Conservation (phyloP, 37 sponge, comb jelly and placozoan species). For the Ephydatia muelleri region DNA sequence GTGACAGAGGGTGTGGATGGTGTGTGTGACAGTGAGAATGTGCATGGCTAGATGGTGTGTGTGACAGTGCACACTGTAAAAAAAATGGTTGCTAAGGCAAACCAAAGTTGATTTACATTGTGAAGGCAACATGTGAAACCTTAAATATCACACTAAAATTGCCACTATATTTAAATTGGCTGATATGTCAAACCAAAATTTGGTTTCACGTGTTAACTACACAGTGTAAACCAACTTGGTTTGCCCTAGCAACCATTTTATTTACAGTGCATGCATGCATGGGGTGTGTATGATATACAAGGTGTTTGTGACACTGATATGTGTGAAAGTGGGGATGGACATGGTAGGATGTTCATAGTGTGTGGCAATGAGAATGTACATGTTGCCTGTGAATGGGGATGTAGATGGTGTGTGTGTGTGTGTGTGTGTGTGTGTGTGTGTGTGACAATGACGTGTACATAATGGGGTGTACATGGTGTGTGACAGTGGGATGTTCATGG, state of each 20-base stretch:
- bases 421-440: slow-evolving; percentile 1
- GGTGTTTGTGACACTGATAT: not conserved
- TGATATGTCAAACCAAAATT: slow-evolving; percentile 1
- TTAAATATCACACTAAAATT: slow-evolving; percentile 1
- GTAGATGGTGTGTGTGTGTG: slow-evolving; percentile 1
- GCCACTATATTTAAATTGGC: not conserved
- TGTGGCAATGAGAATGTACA: too few species aligned
- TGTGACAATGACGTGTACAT: not conserved
- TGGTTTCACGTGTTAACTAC: not conserved
- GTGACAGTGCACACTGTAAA: not conserved
- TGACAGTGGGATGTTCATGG: slow-evolving; percentile 1
- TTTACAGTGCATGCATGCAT: slow-evolving; percentile 1
- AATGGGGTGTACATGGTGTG: slow-evolving; percentile 1
- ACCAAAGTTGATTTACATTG: slow-evolving; percentile 1
- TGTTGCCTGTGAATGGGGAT: slow-evolving; percentile 1
- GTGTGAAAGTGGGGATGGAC: slow-evolving; percentile 1
- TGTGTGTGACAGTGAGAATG: not conserved
- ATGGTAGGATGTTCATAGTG: slow-evolving; percentile 1
- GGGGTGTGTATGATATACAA: slow-evolving; percentile 1
- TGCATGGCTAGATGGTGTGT: not conserved
- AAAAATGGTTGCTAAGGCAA: slow-evolving; percentile 1
- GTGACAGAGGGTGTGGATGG: too few species aligned
- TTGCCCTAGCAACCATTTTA: slow-evolving; percentile 1
- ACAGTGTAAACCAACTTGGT: slow-evolving; percentile 1
- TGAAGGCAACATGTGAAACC: not conserved